Base-by-base conservation (phyloP, 2,797 vertebrate species). In the Pitangus sulphuratus region DNA sequence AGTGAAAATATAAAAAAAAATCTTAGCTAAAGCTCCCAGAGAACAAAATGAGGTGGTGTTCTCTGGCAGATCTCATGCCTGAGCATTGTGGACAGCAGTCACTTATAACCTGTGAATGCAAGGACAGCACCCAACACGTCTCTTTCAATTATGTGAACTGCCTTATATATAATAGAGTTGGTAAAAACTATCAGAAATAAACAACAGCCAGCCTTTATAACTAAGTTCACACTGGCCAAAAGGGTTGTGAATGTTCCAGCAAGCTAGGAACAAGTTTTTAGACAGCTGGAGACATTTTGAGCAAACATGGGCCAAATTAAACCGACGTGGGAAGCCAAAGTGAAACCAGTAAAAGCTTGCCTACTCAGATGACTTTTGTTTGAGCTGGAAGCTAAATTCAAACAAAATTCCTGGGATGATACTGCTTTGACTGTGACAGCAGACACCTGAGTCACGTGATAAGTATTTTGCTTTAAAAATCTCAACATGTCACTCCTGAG, bases 211-310 rank as follows among this genome's bases (percentile, higher is more conserved):
- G 89, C 70, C 94, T 84, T 88, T 82, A 77, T 75, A 93, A 92
- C 87, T 89, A 80, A 87, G 93, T 95, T 93, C 94, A 96, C 74
- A 77, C 71, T 93, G 92, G 92, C 92, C 93, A 95, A 91, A 93
- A 93, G 71, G 51, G 64, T 2, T 96, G 80, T 89, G 83, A 90
- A 66, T 57, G 75, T 90, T 96, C 90, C 95, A 96, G 70, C 70
- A 87, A 87, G 90, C 68, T 83, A 96, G 83, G 88, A 97, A 93
- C 88, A 93, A 96, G 88, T 96, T 96, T 97, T 91, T 96, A 96
- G 95, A 95, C 93, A 97, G 96, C 95, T 96, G 91, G 94, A 96
- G 96, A 93, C 84, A 90, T 97, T 97, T 74, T 93, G 93, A 95
- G 91, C 93, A 85, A 97, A 87, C 83, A 60, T 83, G 95, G 95